Conservation (phyloP, 2,797 vertebrate species). For the Carcharodon carcharias region DNA sequence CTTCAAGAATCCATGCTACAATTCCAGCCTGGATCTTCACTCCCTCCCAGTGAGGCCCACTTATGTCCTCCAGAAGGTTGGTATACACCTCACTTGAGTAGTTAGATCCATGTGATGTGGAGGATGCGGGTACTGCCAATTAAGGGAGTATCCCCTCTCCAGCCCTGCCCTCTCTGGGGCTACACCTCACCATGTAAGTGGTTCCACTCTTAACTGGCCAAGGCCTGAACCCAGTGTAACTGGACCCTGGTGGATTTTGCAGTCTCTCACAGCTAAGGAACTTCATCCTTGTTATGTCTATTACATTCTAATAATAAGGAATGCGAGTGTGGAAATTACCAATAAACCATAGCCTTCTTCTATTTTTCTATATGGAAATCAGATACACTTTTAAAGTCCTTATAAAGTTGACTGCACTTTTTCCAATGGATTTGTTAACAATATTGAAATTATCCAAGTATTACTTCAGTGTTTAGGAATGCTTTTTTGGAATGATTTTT, state of each 20-base stretch:
- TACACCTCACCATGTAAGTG: background rate
- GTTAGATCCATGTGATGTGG: background rate
- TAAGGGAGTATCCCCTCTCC: background rate
- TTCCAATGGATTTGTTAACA: background rate
- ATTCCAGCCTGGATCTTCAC: background rate
- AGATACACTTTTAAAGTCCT: background rate
- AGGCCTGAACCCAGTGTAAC: background rate
- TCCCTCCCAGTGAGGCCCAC: background rate
- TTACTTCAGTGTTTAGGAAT: background rate
- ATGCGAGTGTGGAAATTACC: background rate
- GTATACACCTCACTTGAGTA: background rate
- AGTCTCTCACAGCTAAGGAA: background rate
- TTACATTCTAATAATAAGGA: background rate
- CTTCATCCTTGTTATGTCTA: too few species aligned
- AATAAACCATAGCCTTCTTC: background rate
- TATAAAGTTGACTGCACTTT: background rate
- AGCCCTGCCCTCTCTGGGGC: background rate
- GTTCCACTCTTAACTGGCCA: background rate
- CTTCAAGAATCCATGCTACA: background rate
- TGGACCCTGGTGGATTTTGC: background rate
- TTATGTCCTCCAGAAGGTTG: background rate
- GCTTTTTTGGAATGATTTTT: too few species aligned
- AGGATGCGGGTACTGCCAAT: background rate
- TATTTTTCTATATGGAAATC: background rate
- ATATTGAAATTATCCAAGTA: background rate